These are phyloP conservation scores for Mongoloraphidia duomilia DNA, from an alignment of 2,888 invertebrate species.

Conservation along the genomic window DNA sequence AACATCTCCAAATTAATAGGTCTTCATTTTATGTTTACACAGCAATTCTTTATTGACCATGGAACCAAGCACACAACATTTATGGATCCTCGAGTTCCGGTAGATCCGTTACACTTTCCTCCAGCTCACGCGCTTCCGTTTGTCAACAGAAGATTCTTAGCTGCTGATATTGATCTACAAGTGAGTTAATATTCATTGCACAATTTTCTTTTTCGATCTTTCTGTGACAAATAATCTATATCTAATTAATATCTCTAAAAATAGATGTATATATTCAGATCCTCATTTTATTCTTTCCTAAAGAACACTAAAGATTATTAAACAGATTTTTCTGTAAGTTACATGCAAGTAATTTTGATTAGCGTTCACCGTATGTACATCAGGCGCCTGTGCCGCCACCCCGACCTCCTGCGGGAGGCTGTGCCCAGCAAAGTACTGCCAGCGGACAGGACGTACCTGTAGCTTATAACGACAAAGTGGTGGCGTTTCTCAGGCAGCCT, in stretches of 20 bases:
- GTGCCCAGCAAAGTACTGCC: constrained; percentile 21
- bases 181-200: too few relatives aligned
- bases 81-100: constrained; percentile 93
- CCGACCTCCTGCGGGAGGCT: constrained; percentile 42
- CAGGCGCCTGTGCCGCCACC: constrained; percentile 67
- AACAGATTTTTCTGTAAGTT: too few relatives aligned
- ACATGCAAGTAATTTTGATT: too few relatives aligned
- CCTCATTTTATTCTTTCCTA: too few relatives aligned
- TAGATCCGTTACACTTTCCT: constrained; percentile 51
- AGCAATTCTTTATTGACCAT: constrained; percentile 93
- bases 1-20: too few relatives aligned
- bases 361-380: too few relatives aligned
- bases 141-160: constrained; percentile 5
- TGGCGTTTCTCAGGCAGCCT: constrained; percentile 88
- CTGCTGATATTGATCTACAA: constrained; percentile 20
- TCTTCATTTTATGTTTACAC: too few relatives aligned
- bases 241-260: too few relatives aligned
- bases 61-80: constrained; percentile 85
- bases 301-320: too few relatives aligned
- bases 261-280: too few relatives aligned
- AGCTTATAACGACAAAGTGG: constrained; percentile 92
- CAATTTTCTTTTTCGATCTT: too few relatives aligned
- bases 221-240: too few relatives aligned
- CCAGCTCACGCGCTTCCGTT: constrained; percentile 13
- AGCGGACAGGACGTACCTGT: constrained; percentile 57